Evolutionary conservation across 1,140 invertebrate genomes (phyloP).

Genomic region (Macrocentrus cingulum): DNA sequence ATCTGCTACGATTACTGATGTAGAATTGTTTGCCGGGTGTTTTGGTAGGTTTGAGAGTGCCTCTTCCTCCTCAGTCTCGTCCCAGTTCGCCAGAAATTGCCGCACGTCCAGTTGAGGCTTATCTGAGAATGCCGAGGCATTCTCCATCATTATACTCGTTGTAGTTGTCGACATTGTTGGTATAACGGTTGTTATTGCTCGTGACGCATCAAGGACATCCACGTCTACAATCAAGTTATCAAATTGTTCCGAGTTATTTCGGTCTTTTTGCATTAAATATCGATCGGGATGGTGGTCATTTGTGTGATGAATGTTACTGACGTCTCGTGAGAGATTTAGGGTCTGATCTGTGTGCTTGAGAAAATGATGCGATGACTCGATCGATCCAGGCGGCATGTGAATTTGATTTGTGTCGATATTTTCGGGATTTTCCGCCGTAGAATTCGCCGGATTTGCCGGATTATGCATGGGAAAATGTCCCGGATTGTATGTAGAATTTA

Average conservation of each 20-base stretch:
- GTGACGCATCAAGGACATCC: conserved; percentile 4
- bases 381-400: neutral
- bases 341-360: conserved; percentile 33
- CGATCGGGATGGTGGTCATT: neutral
- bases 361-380: conserved; percentile 18
- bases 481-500: conserved; percentile 47
- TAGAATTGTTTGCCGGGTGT: conserved; percentile 34
- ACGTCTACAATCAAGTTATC: conserved; percentile 24
- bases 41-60: conserved; percentile 33
- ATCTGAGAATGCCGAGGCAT: conserved; percentile 46
- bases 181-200: conserved; percentile 10
- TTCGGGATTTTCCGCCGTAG: conserved; percentile 25
- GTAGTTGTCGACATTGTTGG: conserved; percentile 16
- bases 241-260: conserved; percentile 1
- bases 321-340: conserved; percentile 17
- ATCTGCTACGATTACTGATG: conserved; percentile 38
- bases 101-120: conserved; percentile 55
- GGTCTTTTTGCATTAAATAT: conserved; percentile 19
- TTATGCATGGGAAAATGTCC: conserved; percentile 33
- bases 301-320: conserved; percentile 1
- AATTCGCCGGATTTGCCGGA: conserved; percentile 22
- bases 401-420: neutral
- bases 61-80: conserved; percentile 55
- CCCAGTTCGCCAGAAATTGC: conserved; percentile 57
- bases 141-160: conserved; percentile 23